Percentiles rank a stretch among this genome's conserved stretches.
Evolutionary conservation across 2,888 invertebrate species (phyloP).

Genomic region (Keiferia lycopersicella): DNA sequence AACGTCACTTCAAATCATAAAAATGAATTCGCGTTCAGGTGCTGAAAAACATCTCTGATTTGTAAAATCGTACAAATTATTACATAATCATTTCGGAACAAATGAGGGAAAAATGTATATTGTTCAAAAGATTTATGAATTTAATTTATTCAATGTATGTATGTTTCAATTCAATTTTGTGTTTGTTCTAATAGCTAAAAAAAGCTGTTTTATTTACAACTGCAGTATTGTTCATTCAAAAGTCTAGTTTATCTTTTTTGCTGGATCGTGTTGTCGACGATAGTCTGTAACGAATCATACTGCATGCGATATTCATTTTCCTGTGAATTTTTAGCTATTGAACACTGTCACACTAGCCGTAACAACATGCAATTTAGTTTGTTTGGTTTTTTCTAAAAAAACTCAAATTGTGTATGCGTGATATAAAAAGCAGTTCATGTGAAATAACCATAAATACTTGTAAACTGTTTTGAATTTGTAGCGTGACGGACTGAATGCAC

Average conservation of each 20-base stretch:
- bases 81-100: no score
- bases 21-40: no score
- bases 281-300: slow-evolving; percentile 4
- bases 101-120: no score
- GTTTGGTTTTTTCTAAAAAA: not conserved
- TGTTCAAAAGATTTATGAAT: no score
- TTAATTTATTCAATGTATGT: no score
- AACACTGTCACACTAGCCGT: not conserved
- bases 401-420: not conserved
- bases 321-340: not conserved
- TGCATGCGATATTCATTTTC: slow-evolving; percentile 2
- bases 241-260: not conserved
- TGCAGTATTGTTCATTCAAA: not conserved
- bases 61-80: not conserved
- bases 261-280: not conserved
- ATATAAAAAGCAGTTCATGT: slow-evolving; percentile 1
- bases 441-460: not conserved
- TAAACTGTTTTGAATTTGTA: not conserved
- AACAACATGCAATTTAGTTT: not conserved
- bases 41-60: not conserved
- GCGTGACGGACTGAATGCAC: not conserved
- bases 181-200: not conserved
- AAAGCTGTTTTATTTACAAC: no score
- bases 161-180: not conserved
- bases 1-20: not conserved